phyloP scores from a whole-genome alignment of 2,888 invertebrate species.

The Psylliodes chrysocephalus region DNA sequence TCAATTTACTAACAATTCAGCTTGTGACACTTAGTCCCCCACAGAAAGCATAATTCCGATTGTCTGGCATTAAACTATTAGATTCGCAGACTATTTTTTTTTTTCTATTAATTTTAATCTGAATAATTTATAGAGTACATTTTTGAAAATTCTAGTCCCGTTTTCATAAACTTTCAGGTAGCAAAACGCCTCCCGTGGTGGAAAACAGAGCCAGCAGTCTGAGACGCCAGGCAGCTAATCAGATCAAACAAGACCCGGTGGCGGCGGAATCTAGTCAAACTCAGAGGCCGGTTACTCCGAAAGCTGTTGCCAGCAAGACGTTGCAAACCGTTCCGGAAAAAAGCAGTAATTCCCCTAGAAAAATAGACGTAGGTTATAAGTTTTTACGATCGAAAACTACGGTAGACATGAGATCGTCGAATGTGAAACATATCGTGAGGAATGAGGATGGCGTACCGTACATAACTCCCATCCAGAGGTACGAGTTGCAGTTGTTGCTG shows the following conservation, averaged over 20 bases:
- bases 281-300: not conserved
- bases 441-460: slow-evolving; percentile 65
- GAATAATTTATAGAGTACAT: too few species aligned
- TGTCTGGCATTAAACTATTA: too few species aligned
- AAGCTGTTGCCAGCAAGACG: slow-evolving; percentile 22
- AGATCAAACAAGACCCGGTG: slow-evolving; percentile 38
- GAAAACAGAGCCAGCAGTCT: slow-evolving; percentile 52
- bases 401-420: slow-evolving; percentile 55
- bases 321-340: slow-evolving; percentile 28
- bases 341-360: slow-evolving; percentile 31
- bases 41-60: too few species aligned
- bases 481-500: slow-evolving; percentile 77
- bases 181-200: slow-evolving; percentile 40
- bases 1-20: too few species aligned
- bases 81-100: too few species aligned
- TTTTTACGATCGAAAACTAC: slow-evolving; percentile 63
- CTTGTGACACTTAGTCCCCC: too few species aligned
- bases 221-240: slow-evolving; percentile 47
- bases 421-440: slow-evolving; percentile 59
- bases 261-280: slow-evolving; percentile 37
- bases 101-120: too few species aligned
- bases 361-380: slow-evolving; percentile 48
- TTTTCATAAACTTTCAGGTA: too few species aligned
- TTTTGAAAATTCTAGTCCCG: too few species aligned
- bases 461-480: slow-evolving; percentile 76